Conservation (phyloP, 2,888 invertebrate genomes). For the Congeria kusceri region DNA sequence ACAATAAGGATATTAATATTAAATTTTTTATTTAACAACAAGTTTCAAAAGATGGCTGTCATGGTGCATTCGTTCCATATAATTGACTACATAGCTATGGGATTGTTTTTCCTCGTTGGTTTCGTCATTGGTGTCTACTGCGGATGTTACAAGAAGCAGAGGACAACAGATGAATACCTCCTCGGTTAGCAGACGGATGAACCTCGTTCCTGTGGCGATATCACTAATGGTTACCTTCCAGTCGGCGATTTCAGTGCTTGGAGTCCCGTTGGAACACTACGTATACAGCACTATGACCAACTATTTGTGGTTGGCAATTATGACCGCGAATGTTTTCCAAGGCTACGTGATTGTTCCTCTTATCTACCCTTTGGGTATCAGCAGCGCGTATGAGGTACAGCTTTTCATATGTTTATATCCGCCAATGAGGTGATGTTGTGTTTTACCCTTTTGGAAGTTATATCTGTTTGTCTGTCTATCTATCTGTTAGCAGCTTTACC, state of each 20-base stretch:
- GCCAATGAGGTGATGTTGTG: too few relatives aligned
- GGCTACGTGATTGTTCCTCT: slow-evolving; percentile 64
- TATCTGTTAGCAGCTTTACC: too few relatives aligned
- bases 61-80: slow-evolving; percentile 25
- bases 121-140: slow-evolving; percentile 63
- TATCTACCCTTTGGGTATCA: slow-evolving; percentile 69
- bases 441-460: too few relatives aligned
- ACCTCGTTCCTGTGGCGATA: slow-evolving; percentile 70
- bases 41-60: too few relatives aligned
- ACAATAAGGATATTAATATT: too few relatives aligned
- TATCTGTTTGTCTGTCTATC: too few relatives aligned
- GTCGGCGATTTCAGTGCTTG: slow-evolving; percentile 73
- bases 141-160: slow-evolving; percentile 55
- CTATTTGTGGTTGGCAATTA: slow-evolving; percentile 50
- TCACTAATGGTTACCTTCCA: slow-evolving; percentile 75
- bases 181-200: slow-evolving; percentile 69
- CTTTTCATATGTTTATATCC: too few relatives aligned
- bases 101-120: slow-evolving; percentile 46
- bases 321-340: slow-evolving; percentile 51
- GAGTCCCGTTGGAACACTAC: slow-evolving; percentile 69
- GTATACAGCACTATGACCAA: slow-evolving; percentile 64
- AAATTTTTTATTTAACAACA: too few relatives aligned
- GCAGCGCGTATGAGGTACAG: slow-evolving; percentile 75
- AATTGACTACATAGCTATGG: slow-evolving; percentile 57
- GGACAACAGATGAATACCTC: slow-evolving; percentile 69